Percentiles rank a stretch among this genome's conserved stretches.
phyloP scores from a whole-genome alignment of 2,888 invertebrate species.

The Pollenia griseotomentosa region DNA sequence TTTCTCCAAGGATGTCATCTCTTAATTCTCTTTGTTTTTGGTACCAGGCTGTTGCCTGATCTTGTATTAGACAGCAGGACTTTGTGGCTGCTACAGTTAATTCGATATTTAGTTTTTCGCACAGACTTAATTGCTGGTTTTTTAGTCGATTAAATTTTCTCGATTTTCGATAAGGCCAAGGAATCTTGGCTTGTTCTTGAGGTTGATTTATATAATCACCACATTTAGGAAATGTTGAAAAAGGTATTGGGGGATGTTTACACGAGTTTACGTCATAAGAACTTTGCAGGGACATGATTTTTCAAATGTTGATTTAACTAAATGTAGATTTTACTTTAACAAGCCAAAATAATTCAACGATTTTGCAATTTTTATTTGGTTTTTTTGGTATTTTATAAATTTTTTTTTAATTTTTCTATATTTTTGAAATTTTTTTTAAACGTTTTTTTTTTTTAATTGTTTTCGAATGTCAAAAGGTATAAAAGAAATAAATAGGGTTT shows the following conservation, averaged over 20 bases:
- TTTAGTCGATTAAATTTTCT: slow-evolving; percentile 4
- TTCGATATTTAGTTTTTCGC: slow-evolving; percentile 18
- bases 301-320: too few relatives aligned
- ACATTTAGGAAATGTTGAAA: slow-evolving; percentile 6
- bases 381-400: too few relatives aligned
- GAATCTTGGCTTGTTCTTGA: background rate
- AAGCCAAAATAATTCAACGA: too few relatives aligned
- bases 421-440: too few relatives aligned
- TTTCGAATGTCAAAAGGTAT: too few relatives aligned
- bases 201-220: slow-evolving; percentile 37
- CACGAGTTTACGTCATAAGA: too few relatives aligned
- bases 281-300: too few relatives aligned
- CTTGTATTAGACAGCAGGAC: slow-evolving; percentile 67
- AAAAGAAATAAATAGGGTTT: too few relatives aligned
- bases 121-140: background rate
- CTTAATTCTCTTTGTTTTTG: slow-evolving; percentile 48
- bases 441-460: too few relatives aligned
- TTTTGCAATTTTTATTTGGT: too few relatives aligned
- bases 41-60: slow-evolving; percentile 72
- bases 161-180: slow-evolving; percentile 22
- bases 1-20: background rate
- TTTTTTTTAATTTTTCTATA: too few relatives aligned
- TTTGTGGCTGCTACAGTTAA: slow-evolving; percentile 51
- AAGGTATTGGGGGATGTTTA: background rate
- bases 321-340: too few relatives aligned